Conservation (phyloP, 30 jellyfish, hydroid and myxozoan genomes). For the Chironex yamaguchii region DNA sequence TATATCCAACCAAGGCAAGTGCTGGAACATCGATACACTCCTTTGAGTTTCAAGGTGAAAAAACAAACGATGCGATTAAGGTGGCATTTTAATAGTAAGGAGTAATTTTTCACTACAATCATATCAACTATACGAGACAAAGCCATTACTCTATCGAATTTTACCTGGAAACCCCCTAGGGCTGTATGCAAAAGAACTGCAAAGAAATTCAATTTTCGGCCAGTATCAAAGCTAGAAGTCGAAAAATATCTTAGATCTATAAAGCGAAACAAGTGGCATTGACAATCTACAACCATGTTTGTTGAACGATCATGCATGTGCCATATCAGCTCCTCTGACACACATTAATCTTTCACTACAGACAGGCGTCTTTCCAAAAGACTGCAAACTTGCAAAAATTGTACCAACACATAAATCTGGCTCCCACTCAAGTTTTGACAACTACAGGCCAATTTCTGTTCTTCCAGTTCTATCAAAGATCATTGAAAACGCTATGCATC, state of each 20-base stretch:
- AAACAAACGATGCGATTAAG: not conserved
- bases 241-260: conserved; percentile 54
- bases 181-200: conserved; percentile 56
- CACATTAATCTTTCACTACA: conserved; percentile 30
- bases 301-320: conserved; percentile 58
- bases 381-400: not conserved
- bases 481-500: not conserved
- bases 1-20: conserved; percentile 16
- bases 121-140: conserved; percentile 16
- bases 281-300: conserved; percentile 64
- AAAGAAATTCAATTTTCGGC: conserved; percentile 57
- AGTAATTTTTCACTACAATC: conserved; percentile 23
- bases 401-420: conserved; percentile 6
- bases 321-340: conserved; percentile 53
- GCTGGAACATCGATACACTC: conserved; percentile 12
- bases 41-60: conserved; percentile 23
- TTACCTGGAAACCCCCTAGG: conserved; percentile 65
- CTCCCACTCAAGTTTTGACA: conserved; percentile 11
- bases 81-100: too few relatives aligned
- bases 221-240: conserved; percentile 57
- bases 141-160: conserved; percentile 39
- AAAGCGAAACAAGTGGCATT: conserved; percentile 65
- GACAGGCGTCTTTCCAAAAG: not conserved
- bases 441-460: conserved; percentile 52
- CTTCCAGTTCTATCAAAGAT: conserved; percentile 7